Conservation (phyloP, 1,140 invertebrate species). For the Papilio polytes region DNA sequence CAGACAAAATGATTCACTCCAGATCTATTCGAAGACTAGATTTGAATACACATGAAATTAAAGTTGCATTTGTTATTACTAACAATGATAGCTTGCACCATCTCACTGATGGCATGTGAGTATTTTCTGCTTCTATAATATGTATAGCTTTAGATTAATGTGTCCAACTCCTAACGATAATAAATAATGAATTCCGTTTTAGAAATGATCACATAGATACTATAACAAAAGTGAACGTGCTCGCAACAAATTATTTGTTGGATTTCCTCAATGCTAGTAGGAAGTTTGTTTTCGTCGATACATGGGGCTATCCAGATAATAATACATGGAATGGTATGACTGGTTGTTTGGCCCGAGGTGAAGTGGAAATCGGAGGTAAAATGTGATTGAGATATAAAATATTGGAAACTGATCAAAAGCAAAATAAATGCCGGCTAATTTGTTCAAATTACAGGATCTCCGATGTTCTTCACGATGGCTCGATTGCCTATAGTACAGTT, state of each 20-base stretch:
- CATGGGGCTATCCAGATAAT: conserved; percentile 85
- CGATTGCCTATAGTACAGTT: conserved; percentile 85
- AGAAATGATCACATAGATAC: conserved; percentile 86
- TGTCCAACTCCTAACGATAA: background rate
- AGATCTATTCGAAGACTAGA: conserved; percentile 70
- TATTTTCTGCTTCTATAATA: conserved; percentile 25
- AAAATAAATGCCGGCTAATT: background rate
- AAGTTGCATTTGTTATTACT: conserved; percentile 83
- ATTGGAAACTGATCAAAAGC: background rate
- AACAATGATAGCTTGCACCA: conserved; percentile 85
- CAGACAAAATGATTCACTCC: conserved; percentile 44
- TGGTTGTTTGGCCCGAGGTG: conserved; percentile 83
- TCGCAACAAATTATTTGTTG: conserved; percentile 82
- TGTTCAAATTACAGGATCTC: conserved; percentile 78
- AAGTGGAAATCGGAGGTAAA: conserved; percentile 86
- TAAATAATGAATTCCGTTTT: conserved; percentile 43
- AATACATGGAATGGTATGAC: conserved; percentile 87
- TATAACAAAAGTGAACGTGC: conserved; percentile 87
- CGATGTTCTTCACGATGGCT: conserved; percentile 85
- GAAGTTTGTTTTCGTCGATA: conserved; percentile 78
- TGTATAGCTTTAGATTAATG: background rate
- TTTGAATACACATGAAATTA: conserved; percentile 71
- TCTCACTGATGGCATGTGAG: conserved; percentile 85
- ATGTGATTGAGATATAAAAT: background rate
- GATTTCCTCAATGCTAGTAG: conserved; percentile 85